Evolutionary conservation across 2,888 invertebrate genomes (phyloP), one percentile per base, ranked within the genome.

Genomic region (Polymixis flavicincta): DNA sequence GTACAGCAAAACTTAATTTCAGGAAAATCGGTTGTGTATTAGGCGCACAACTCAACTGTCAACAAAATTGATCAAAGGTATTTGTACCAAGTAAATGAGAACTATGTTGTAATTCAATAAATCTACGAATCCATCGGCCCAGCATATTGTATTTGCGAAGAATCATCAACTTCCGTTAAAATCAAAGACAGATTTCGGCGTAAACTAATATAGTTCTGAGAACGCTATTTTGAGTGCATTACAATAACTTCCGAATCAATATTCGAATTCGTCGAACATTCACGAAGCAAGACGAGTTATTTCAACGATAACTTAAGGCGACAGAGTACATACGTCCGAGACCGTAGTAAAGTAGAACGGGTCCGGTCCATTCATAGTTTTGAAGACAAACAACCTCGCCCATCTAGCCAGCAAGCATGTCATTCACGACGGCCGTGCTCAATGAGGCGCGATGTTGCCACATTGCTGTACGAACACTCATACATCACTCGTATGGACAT

Each of bases 361-460:
- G 85, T 85, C 82, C 84, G 78, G 81, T 89, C 89, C 92, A 92
- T 92, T 92, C 92, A 92, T 91, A 85, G 87, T 83, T 87, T 83
- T 68, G 83, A 89, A 91, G 88, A 89, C 89, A 91, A 89, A 89
- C 85, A 85, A 87, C 87, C 91, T 88, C 89, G 84, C 91, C 91
- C 87, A 84, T 83, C 84, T 76, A 79, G 85, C 80, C 89, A 90
- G 83, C 85, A 84, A 89, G 88, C 90, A 84, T 90, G 85, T 90
- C 92, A 91, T 91, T 88, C 88, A 90, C 84, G 78, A 84, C 82
- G 82, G 78, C 79, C 77, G 74, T 84, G 87, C 80, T 88, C 89
- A 92, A 92, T 92, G 92, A 91, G 87, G 77, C 90, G 87, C 80
- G 82, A 84, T 71, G 87, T 88, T 86, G 87, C 87, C 83, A 86